Evolutionary conservation across 2,888 invertebrate genomes (phyloP).

Genomic region (Perdita meconis): DNA sequence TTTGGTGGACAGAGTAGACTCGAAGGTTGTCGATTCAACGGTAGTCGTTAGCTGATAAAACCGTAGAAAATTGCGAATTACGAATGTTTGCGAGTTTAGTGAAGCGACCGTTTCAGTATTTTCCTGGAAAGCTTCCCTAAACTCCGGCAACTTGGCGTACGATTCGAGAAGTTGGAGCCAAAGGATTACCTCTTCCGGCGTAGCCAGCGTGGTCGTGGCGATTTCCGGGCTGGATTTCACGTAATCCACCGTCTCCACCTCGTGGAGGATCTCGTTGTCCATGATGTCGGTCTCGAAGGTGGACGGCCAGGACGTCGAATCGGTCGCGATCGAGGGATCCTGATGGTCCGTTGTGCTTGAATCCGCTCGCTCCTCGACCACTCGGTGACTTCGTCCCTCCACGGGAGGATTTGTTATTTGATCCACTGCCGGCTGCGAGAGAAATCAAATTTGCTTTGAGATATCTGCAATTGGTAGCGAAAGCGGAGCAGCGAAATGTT

Average conservation of each 20-base stretch:
- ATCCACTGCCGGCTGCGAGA: slow-evolving; percentile 69
- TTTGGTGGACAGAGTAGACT: slow-evolving; percentile 48
- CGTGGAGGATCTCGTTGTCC: slow-evolving; percentile 82
- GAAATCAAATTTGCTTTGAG: neutral
- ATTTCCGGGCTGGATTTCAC: slow-evolving; percentile 66
- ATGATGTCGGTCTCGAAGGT: slow-evolving; percentile 77
- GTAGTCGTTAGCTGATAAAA: slow-evolving; percentile 49
- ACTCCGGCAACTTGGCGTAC: neutral
- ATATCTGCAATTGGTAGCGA: too few relatives aligned
- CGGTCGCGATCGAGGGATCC: slow-evolving; percentile 63
- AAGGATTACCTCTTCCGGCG: slow-evolving; percentile 56
- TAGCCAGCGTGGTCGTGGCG: slow-evolving; percentile 56
- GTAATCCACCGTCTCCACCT: slow-evolving; percentile 76
- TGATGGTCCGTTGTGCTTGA: slow-evolving; percentile 56
- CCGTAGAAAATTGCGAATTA: too few relatives aligned
- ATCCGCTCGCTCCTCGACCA: slow-evolving; percentile 70
- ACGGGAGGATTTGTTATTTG: slow-evolving; percentile 69
- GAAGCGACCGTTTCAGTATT: neutral
- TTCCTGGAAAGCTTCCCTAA: neutral
- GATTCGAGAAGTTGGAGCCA: neutral
- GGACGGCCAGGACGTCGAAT: slow-evolving; percentile 63
- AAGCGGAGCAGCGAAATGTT: too few relatives aligned
- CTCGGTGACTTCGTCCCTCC: slow-evolving; percentile 80
- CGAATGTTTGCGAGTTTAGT: too few relatives aligned
- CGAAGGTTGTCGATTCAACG: slow-evolving; percentile 52